Evolutionary conservation across 92 coral and sea anemone species (phyloP).

Genomic region (Virgularia gustaviana): DNA sequence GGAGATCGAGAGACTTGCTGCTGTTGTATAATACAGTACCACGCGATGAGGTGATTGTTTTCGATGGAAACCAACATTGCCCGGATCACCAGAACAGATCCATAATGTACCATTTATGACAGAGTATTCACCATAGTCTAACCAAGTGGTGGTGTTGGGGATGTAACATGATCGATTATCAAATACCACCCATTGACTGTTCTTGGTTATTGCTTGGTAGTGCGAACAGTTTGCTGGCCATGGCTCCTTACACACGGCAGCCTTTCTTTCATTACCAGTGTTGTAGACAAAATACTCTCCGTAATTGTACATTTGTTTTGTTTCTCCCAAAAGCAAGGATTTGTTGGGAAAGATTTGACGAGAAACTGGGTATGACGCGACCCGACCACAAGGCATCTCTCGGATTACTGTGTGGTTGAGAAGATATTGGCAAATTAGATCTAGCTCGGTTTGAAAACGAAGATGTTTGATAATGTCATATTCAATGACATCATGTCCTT

Average conservation of each 20-base stretch:
- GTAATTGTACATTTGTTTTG: background rate
- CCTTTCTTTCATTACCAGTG: background rate
- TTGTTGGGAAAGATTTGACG: background rate
- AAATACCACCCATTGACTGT: background rate
- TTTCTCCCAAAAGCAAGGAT: background rate
- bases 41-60: no score
- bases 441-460: background rate
- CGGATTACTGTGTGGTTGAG: background rate
- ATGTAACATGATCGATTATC: conserved; percentile 1
- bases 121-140: conserved; percentile 25
- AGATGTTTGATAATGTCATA: background rate
- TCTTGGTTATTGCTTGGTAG: background rate
- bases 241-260: background rate
- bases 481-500: background rate
- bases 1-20: background rate
- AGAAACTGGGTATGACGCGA: background rate
- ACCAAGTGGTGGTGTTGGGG: background rate
- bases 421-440: background rate
- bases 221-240: conserved; percentile 17
- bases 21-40: no score
- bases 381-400: background rate
- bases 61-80: background rate
- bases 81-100: conserved; percentile 1
- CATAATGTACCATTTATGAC: conserved; percentile 13
- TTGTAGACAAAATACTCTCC: conserved; percentile 10